Evolutionary conservation across 2,113 vertebrate genomes (phyloP), one percentile per base, ranked within the genome.

Genomic region (Sula dactylatra): DNA sequence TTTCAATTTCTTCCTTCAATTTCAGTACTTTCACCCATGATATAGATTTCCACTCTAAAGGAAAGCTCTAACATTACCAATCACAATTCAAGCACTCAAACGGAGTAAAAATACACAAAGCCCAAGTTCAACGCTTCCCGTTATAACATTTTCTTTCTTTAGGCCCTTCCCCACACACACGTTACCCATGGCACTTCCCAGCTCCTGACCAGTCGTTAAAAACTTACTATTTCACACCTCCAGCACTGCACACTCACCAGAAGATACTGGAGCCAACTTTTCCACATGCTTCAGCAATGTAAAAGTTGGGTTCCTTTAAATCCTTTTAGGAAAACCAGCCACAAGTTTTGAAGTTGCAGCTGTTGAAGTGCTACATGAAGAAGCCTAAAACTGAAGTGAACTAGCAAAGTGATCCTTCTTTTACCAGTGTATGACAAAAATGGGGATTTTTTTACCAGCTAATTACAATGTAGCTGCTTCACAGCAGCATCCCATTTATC

Each of bases 181-280:
- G 8, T 25, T 25, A 5, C 47, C 26, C 4, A 3, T 0, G 0
- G 16, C 16, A 25, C 18, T 12, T 12, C 10, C 38, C 40, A 31
- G 42, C 61, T 83, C 21, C 42, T 2, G 6, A 12, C 32, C n/a
- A 4, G 12, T 7, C 36, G 0, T 6, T 13, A 8, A 66, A 52
- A 49, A 10, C 13, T 25, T 13, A 9, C 16, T 15, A 0, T 29
- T 42, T 18, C 47, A 16, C 36, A 22, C 12, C 42, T 71, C 34
- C 83, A 47, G 54, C 66, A 13, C n/a, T 2, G 5, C 67, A 47
- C 12, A 1, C 12, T 5, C 54, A 2, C 24, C 17, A 27, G 11
- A 29, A 56, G n/a, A 34, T 0, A 2, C 2, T 0, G 0, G 13
- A 88, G 44, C 44, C 54, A 64, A 16, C 15, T 11, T 21, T 16